A percentile compares a stretch with the other conserved stretches of the same genome.
phyloP scores from a whole-genome alignment of 1,140 invertebrate species.

The Phortica variegata region DNA sequence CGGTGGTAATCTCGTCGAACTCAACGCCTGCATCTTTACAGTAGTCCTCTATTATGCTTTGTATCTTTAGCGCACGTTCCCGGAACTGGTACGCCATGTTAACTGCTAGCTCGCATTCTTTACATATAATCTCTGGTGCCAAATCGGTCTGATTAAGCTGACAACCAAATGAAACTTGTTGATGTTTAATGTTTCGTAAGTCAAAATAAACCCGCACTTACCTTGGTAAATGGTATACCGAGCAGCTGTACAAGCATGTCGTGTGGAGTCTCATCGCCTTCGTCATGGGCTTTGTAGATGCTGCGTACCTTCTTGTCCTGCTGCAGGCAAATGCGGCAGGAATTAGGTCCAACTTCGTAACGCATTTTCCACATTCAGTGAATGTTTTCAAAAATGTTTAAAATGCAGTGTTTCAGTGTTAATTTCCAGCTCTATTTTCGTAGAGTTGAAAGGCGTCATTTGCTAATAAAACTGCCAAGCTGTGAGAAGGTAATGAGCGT shows the following conservation, averaged over 20 bases:
- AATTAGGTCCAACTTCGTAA: conserved; percentile 36
- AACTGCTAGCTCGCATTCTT: conserved; percentile 41
- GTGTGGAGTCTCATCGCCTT: conserved; percentile 48
- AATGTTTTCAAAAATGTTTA: background rate
- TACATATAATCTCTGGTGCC: conserved; percentile 44
- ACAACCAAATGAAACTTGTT: background rate
- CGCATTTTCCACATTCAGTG: conserved; percentile 21
- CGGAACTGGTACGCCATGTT: conserved; percentile 52
- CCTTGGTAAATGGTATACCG: conserved; percentile 38
- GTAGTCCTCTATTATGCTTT: conserved; percentile 33
- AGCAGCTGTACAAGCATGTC: conserved; percentile 45
- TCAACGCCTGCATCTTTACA: conserved; percentile 24
- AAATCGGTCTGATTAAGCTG: conserved; percentile 35
- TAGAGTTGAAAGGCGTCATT: too few relatives aligned
- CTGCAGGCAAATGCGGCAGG: conserved; percentile 43
- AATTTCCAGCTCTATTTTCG: too few relatives aligned
- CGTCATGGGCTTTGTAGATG: conserved; percentile 40
- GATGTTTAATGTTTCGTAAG: background rate
- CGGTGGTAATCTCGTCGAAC: conserved; percentile 20
- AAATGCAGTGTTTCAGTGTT: conserved; percentile 44
- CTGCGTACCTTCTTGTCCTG: conserved; percentile 30
- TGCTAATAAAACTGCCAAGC: too few relatives aligned
- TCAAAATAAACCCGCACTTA: conserved; percentile 3
- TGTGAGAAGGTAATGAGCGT: too few relatives aligned
- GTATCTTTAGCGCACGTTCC: conserved; percentile 36